These are phyloP conservation scores for Amiota minor DNA, from an alignment of 2,888 invertebrate genomes.

Conservation along the genomic window DNA sequence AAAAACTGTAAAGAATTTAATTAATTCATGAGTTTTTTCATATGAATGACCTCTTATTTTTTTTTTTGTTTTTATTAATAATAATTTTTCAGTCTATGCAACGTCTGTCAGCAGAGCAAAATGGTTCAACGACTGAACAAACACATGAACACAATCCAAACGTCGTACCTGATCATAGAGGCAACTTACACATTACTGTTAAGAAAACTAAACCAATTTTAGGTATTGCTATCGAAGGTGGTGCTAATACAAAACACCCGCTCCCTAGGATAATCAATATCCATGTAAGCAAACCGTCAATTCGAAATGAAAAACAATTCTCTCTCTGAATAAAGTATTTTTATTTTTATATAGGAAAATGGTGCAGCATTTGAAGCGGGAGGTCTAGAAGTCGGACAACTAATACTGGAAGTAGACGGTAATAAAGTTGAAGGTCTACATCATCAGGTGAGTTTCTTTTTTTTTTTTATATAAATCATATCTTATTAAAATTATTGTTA, in stretches of 20 bases:
- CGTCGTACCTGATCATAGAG: slow-evolving; percentile 89
- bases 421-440: slow-evolving; percentile 84
- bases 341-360: slow-evolving; percentile 81
- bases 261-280: slow-evolving; percentile 96
- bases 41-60: too few relatives aligned
- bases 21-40: not conserved
- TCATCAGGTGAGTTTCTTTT: slow-evolving; percentile 77
- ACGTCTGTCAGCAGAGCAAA: slow-evolving; percentile 79
- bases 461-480: not conserved
- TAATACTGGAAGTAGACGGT: slow-evolving; percentile 93
- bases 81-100: slow-evolving; percentile 80
- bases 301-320: not conserved
- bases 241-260: slow-evolving; percentile 95
- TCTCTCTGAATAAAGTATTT: not conserved
- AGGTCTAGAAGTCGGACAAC: slow-evolving; percentile 93
- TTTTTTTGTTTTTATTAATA: too few relatives aligned
- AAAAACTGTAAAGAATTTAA: too few relatives aligned
- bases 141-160: slow-evolving; percentile 76
- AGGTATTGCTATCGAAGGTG: slow-evolving; percentile 97
- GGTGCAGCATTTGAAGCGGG: slow-evolving; percentile 95
- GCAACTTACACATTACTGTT: slow-evolving; percentile 90
- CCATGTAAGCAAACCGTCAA: slow-evolving; percentile 80
- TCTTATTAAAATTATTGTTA: not conserved
- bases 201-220: slow-evolving; percentile 95
- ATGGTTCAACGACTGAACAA: slow-evolving; percentile 75